Conservation (phyloP, 2,888 invertebrate species). For the Ligdia adustata region DNA sequence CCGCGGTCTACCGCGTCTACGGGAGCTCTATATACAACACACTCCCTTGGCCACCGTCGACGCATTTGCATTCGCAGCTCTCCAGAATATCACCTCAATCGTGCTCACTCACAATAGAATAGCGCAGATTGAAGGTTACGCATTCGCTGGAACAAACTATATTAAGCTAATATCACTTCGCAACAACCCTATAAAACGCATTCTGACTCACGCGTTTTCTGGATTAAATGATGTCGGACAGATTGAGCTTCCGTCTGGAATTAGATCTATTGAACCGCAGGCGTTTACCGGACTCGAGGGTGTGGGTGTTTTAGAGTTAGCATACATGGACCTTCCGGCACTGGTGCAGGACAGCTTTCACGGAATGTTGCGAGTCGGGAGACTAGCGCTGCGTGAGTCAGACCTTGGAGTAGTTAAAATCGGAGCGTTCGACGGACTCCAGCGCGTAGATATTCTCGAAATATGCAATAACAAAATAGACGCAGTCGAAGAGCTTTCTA, state of each 20-base stretch:
- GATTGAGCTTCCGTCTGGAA: slow-evolving; percentile 92
- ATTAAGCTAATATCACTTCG: slow-evolving; percentile 91
- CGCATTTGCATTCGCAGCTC: slow-evolving; percentile 92
- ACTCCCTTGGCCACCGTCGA: slow-evolving; percentile 92
- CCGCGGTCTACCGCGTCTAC: slow-evolving; percentile 90
- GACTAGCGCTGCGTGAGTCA: slow-evolving; percentile 91
- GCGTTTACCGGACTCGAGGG: slow-evolving; percentile 92
- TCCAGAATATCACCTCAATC: slow-evolving; percentile 91
- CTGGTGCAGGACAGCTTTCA: slow-evolving; percentile 89
- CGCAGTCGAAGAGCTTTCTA: slow-evolving; percentile 89
- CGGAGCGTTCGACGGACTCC: slow-evolving; percentile 90
- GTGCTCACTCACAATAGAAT: slow-evolving; percentile 89
- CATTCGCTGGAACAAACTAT: slow-evolving; percentile 94
- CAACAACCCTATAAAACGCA: slow-evolving; percentile 92
- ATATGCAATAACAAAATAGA: slow-evolving; percentile 94
- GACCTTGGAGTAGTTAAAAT: slow-evolving; percentile 90
- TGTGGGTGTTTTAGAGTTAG: slow-evolving; percentile 91
- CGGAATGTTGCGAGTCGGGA: slow-evolving; percentile 89
- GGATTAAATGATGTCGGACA: slow-evolving; percentile 92
- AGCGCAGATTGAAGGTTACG: slow-evolving; percentile 88
- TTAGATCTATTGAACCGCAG: slow-evolving; percentile 89
- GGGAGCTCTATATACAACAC: slow-evolving; percentile 92
- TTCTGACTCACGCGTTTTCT: slow-evolving; percentile 93
- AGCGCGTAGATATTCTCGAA: slow-evolving; percentile 88
- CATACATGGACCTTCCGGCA: slow-evolving; percentile 92